phyloP scores from a whole-genome alignment of 2,797 vertebrate species.

The Muscicapa striata region DNA sequence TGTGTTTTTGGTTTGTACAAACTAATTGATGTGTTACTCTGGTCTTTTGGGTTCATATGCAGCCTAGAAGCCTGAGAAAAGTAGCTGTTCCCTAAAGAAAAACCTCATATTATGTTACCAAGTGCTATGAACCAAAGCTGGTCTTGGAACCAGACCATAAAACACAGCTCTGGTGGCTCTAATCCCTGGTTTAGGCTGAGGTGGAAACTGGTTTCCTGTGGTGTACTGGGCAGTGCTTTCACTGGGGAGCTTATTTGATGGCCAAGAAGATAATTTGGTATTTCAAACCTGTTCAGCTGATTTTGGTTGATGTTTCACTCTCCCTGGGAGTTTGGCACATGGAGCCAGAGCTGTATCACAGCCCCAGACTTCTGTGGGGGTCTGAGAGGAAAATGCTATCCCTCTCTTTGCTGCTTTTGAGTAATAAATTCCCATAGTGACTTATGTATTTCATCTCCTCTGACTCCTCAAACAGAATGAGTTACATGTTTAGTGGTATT shows the following conservation, averaged over 20 bases:
- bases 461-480: not conserved
- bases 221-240: not conserved
- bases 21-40: not conserved
- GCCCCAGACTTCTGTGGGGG: not conserved
- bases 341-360: not conserved
- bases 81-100: not conserved
- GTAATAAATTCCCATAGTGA: constrained; percentile 11
- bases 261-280: not conserved
- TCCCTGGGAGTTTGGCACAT: not conserved
- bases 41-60: not conserved
- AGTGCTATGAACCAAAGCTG: not conserved
- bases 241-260: not conserved
- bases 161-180: not conserved
- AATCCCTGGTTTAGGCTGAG: not conserved
- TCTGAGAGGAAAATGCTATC: not conserved
- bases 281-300: constrained; percentile 14
- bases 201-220: constrained; percentile 9
- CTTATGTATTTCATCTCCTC: constrained; percentile 22
- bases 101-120: not conserved
- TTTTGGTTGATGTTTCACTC: not conserved
- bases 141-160: not conserved
- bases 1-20: not conserved
- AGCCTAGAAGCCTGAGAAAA: not conserved
- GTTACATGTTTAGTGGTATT: not conserved
- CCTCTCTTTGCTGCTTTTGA: not conserved